A percentile compares a stretch with the other conserved stretches of the same genome.
Conservation (phyloP, 1,140 invertebrate genomes). For the Aradophagus sp. region DNA sequence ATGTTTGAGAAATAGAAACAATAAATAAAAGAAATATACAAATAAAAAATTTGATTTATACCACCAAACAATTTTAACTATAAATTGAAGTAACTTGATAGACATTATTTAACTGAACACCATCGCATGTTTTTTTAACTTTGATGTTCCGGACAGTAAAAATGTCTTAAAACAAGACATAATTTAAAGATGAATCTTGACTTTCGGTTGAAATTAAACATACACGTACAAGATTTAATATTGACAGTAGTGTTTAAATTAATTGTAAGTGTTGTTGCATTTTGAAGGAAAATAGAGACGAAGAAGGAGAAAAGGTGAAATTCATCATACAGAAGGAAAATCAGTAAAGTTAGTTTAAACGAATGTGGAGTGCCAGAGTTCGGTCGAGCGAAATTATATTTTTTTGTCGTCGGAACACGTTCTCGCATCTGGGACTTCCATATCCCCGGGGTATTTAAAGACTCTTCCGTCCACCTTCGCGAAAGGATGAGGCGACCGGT, state of each 20-base stretch:
- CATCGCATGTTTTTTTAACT: too few species aligned
- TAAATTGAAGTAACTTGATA: too few species aligned
- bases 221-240: too few species aligned
- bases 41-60: too few species aligned
- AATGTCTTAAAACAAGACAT: too few species aligned
- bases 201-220: too few species aligned
- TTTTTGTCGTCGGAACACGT: constrained; percentile 72
- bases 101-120: too few species aligned
- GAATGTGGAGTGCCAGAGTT: constrained; percentile 49
- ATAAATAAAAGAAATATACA: too few species aligned
- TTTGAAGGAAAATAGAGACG: background rate
- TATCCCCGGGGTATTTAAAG: constrained; percentile 74
- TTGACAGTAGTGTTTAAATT: too few species aligned
- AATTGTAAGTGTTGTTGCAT: background rate
- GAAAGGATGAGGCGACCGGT: constrained; percentile 64
- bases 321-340: constrained; percentile 27
- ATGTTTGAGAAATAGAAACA: background rate
- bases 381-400: constrained; percentile 69
- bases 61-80: too few species aligned
- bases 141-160: too few species aligned
- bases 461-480: constrained; percentile 68
- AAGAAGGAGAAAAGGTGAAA: constrained; percentile 16
- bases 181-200: too few species aligned
- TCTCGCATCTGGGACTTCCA: constrained; percentile 65
- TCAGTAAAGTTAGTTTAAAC: constrained; percentile 48